These are phyloP conservation scores for Netelia inedita DNA, from an alignment of 2,888 invertebrate species.

Conservation along the genomic window DNA sequence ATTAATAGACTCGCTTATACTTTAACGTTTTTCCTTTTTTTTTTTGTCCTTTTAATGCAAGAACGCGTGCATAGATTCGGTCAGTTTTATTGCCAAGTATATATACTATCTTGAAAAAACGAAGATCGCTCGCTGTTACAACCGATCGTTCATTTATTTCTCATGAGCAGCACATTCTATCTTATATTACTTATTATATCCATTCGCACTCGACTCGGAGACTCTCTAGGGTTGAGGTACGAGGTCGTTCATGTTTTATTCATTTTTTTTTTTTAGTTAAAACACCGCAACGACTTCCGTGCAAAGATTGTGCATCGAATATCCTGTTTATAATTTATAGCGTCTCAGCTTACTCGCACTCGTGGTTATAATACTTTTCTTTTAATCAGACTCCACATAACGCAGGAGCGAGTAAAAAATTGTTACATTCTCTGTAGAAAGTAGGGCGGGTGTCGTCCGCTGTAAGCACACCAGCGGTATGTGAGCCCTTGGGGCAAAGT, in stretches of 20 bases:
- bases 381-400: background rate
- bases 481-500: too few species aligned
- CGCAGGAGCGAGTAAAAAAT: background rate
- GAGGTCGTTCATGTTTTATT: background rate
- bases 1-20: constrained; percentile 22
- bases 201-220: constrained; percentile 6
- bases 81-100: background rate
- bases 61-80: background rate
- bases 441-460: too few species aligned
- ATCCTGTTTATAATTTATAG: constrained; percentile 54
- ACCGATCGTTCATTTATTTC: constrained; percentile 1
- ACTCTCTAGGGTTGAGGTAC: constrained; percentile 12
- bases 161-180: background rate
- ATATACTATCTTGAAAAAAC: background rate
- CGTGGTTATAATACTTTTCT: background rate
- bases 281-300: constrained; percentile 2
- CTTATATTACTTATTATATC: background rate
- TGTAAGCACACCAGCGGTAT: too few species aligned
- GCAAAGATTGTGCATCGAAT: constrained; percentile 63
- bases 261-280: constrained; percentile 1
- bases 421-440: too few species aligned
- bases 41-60: constrained; percentile 11
- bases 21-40: constrained; percentile 2
- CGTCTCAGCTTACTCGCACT: constrained; percentile 23
- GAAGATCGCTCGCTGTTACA: background rate